Evolutionary conservation across 2,888 invertebrate species (phyloP).

Genomic region (Hymenopus coronatus): DNA sequence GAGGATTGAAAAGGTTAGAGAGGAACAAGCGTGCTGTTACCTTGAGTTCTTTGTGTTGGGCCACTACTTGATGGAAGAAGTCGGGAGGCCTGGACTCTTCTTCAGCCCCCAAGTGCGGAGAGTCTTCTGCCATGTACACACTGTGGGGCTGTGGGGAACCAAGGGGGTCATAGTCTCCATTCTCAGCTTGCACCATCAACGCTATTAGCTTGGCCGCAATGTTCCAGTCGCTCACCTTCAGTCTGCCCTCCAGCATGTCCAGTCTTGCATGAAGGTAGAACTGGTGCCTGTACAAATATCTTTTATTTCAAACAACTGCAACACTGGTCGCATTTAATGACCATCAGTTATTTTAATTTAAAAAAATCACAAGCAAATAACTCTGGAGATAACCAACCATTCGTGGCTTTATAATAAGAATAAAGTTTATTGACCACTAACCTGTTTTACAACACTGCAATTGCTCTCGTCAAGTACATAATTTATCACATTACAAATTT

Average conservation of each 20-base stretch:
- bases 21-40: too few relatives aligned
- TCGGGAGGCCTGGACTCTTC: conserved; percentile 60
- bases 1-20: too few relatives aligned
- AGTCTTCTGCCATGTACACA: conserved; percentile 49
- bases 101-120: conserved; percentile 57
- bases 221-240: conserved; percentile 67
- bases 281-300: conserved; percentile 58
- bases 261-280: conserved; percentile 82
- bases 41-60: conserved; percentile 60
- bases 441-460: too few relatives aligned
- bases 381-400: too few relatives aligned
- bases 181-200: conserved; percentile 72
- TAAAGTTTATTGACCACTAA: too few relatives aligned
- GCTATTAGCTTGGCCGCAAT: conserved; percentile 71
- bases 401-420: too few relatives aligned
- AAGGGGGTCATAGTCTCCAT: conserved; percentile 65
- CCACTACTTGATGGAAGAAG: conserved; percentile 60
- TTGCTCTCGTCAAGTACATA: too few relatives aligned
- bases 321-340: too few relatives aligned
- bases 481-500: too few relatives aligned
- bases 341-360: too few relatives aligned
- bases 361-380: too few relatives aligned
- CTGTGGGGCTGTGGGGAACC: conserved; percentile 2
- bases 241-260: conserved; percentile 70
- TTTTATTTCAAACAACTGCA: too few relatives aligned